Percentiles rank a stretch among this genome's conserved stretches.
These are phyloP conservation scores for Pangasius macronema DNA, from an alignment of 2,797 vertebrate species.

Conservation along the genomic window DNA sequence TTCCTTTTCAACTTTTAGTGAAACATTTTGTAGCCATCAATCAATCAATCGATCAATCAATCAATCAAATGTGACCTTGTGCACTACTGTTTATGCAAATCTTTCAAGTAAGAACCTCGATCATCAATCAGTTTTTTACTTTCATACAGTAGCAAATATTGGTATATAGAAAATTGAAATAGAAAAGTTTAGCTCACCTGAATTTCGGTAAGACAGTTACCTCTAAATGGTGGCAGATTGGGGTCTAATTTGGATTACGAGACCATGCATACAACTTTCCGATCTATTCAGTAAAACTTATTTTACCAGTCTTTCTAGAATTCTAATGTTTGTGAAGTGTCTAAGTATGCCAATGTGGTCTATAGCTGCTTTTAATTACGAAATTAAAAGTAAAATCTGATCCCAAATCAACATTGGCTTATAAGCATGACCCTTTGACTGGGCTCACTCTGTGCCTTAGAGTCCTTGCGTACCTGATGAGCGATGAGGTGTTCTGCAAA, in stretches of 20 bases:
- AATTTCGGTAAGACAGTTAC: too few relatives aligned
- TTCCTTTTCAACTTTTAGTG: background rate
- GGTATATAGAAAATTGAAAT: background rate
- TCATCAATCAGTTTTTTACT: background rate
- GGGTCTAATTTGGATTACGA: too few relatives aligned
- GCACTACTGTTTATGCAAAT: background rate
- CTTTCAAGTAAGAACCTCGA: background rate
- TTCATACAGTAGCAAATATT: background rate
- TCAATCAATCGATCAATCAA: too few relatives aligned
- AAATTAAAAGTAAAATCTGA: slow-evolving; percentile 26
- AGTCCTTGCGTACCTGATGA: slow-evolving; percentile 14
- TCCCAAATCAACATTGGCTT: slow-evolving; percentile 5
- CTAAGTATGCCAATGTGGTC: background rate
- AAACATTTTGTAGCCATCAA: background rate
- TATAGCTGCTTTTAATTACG: slow-evolving; percentile 2
- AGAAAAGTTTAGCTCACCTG: background rate
- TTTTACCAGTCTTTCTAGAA: background rate
- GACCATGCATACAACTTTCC: too few relatives aligned
- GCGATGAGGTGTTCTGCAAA: slow-evolving; percentile 16
- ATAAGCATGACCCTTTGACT: slow-evolving; percentile 2
- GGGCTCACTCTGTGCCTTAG: slow-evolving; percentile 1
- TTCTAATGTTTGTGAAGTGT: background rate
- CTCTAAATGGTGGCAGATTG: too few relatives aligned
- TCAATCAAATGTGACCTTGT: background rate
- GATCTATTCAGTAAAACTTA: background rate